phyloP scores from a whole-genome alignment of 2,888 invertebrate genomes.

The Arenicola marina region DNA sequence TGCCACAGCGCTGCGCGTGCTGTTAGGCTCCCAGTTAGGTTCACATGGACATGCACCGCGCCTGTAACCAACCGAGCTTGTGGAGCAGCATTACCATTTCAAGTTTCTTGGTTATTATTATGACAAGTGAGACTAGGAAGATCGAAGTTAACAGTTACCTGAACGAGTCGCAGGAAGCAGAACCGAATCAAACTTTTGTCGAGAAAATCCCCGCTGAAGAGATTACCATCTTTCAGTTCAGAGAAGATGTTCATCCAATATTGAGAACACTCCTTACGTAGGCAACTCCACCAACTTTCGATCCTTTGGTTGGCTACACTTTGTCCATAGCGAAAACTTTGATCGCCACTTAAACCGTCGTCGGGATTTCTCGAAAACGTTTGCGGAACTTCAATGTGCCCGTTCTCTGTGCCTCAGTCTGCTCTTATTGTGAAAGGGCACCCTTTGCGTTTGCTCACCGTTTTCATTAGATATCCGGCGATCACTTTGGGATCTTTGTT shows the following conservation, averaged over 20 bases:
- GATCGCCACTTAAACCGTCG: neutral
- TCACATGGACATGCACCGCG: too few relatives aligned
- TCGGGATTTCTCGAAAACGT: neutral
- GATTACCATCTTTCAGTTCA: neutral
- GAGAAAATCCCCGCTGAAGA: too few relatives aligned
- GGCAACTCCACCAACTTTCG: neutral
- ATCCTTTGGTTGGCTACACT: neutral
- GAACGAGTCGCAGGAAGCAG: neutral
- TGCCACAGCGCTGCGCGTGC: too few relatives aligned
- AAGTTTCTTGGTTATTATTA: too few relatives aligned
- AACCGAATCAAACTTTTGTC: neutral
- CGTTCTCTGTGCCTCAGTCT: slow-evolving; percentile 1
- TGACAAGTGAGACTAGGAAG: too few relatives aligned
- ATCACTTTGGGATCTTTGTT: neutral
- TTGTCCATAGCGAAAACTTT: neutral
- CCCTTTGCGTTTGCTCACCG: neutral
- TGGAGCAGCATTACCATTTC: too few relatives aligned
- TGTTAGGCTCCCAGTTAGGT: too few relatives aligned
- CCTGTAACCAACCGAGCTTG: too few relatives aligned
- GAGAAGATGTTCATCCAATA: neutral
- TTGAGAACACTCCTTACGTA: neutral
- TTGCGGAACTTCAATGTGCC: neutral
- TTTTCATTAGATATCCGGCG: neutral
- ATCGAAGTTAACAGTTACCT: neutral
- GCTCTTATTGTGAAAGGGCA: neutral